phyloP scores from a whole-genome alignment of 92 coral and sea anemone species.

The Heliopora coerulea region DNA sequence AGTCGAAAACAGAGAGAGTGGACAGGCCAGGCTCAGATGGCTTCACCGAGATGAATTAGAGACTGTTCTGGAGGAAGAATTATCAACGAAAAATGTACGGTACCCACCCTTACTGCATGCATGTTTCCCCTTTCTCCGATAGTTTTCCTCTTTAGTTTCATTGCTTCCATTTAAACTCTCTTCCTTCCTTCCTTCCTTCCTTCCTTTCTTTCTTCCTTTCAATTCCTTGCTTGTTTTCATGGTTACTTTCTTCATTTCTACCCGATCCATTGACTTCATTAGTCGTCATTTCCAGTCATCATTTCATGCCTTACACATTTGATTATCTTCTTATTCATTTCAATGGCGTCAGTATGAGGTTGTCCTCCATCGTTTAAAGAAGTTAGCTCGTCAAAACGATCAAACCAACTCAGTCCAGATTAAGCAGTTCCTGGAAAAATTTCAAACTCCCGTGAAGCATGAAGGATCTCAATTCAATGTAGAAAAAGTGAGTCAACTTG shows the following conservation, averaged over 20 bases:
- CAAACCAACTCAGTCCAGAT: slow-evolving; percentile 57
- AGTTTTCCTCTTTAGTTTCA: neutral
- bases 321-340: neutral
- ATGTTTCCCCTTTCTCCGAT: no score
- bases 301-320: neutral
- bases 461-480: slow-evolving; percentile 38
- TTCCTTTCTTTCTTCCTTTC: neutral
- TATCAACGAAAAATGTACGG: slow-evolving; percentile 72
- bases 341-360: slow-evolving; percentile 64
- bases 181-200: slow-evolving; percentile 9
- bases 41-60: slow-evolving; percentile 73
- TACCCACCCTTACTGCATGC: no score
- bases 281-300: neutral
- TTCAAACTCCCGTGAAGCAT: slow-evolving; percentile 67
- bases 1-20: neutral
- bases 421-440: slow-evolving; percentile 58
- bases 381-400: slow-evolving; percentile 61
- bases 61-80: slow-evolving; percentile 55
- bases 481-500: slow-evolving; percentile 12
- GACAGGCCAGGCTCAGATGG: slow-evolving; percentile 62
- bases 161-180: neutral
- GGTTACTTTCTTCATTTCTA: neutral
- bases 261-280: neutral
- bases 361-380: slow-evolving; percentile 78
- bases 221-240: neutral